Evolutionary conservation across 2,797 vertebrate genomes (phyloP).

Genomic region (Acrossocheilus fasciatus): DNA sequence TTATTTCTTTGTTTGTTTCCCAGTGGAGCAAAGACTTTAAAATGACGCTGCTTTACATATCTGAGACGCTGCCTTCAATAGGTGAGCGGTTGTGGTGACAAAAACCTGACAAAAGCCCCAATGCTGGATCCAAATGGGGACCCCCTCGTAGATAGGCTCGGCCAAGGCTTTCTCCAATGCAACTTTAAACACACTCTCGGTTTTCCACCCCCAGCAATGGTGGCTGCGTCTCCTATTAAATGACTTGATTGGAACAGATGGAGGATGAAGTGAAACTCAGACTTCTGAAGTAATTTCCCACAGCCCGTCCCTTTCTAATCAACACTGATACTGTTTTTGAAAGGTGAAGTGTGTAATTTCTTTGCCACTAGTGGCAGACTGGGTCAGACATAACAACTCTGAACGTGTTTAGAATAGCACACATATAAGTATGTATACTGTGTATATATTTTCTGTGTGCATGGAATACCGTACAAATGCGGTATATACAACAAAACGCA

Average conservation of each 20-base stretch:
- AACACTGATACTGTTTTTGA: slow-evolving; percentile 55
- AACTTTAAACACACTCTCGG: slow-evolving; percentile 31
- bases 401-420: background rate
- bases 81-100: slow-evolving; percentile 69
- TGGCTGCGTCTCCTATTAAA: slow-evolving; percentile 49
- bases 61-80: slow-evolving; percentile 70
- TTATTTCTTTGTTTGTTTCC: slow-evolving; percentile 72
- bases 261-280: slow-evolving; percentile 57
- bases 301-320: slow-evolving; percentile 28
- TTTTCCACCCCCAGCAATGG: slow-evolving; percentile 57
- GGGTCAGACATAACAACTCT: background rate
- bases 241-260: slow-evolving; percentile 67
- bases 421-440: background rate
- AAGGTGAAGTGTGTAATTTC: slow-evolving; percentile 29
- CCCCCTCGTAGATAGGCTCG: slow-evolving; percentile 62
- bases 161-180: slow-evolving; percentile 56
- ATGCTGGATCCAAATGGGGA: slow-evolving; percentile 56
- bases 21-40: slow-evolving; percentile 64
- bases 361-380: background rate
- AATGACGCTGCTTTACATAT: slow-evolving; percentile 74
- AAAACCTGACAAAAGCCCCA: slow-evolving; percentile 65
- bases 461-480: background rate
- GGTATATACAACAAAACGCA: too few species aligned
- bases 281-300: slow-evolving; percentile 55
- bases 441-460: background rate